Conservation (phyloP, 2,888 invertebrate genomes). For the Pardosa pseudoannulata region DNA sequence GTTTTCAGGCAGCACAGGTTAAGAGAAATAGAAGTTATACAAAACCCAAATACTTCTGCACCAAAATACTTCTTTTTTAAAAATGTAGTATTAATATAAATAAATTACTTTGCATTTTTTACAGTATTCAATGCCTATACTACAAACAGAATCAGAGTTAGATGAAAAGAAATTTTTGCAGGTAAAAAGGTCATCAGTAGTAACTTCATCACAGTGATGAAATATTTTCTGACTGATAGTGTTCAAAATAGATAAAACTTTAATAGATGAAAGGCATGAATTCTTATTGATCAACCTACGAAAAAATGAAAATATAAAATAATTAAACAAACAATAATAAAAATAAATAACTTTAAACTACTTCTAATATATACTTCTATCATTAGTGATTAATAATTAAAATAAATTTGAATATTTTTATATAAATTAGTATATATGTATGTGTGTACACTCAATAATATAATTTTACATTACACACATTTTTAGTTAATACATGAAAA, state of each 20-base stretch:
- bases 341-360: neutral
- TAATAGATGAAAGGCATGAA: neutral
- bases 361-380: too few relatives aligned
- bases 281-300: neutral
- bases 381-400: too few relatives aligned
- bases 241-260: neutral
- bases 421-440: too few relatives aligned
- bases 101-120: neutral
- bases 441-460: too few relatives aligned
- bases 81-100: constrained; percentile 14
- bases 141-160: neutral
- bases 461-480: too few relatives aligned
- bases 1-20: constrained; percentile 12
- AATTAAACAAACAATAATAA: neutral
- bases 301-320: constrained; percentile 5
- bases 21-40: constrained; percentile 13
- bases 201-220: neutral
- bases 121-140: neutral
- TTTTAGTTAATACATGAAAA: too few relatives aligned
- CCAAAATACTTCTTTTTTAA: neutral
- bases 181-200: neutral
- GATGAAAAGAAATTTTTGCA: neutral
- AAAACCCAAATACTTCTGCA: too few relatives aligned
- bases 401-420: too few relatives aligned
- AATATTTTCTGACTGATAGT: neutral